Conservation (phyloP, 2,113 vertebrate species). For the Camelus bactrianus region DNA sequence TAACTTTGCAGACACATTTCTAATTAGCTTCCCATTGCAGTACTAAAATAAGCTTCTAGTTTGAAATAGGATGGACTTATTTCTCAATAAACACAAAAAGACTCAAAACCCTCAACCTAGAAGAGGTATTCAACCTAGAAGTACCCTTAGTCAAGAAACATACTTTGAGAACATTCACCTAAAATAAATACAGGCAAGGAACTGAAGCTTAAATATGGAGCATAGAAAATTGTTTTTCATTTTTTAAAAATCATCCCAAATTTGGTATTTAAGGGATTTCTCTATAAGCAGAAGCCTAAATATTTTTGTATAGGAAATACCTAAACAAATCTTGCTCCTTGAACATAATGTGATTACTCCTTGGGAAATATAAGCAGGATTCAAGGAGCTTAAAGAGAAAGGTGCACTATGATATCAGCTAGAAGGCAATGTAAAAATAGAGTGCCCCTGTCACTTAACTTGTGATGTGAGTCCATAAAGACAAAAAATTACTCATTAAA, state of each 20-base stretch:
- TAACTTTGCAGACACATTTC: constrained; percentile 21
- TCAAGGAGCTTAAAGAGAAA: constrained; percentile 3
- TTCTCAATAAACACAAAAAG: constrained; percentile 36
- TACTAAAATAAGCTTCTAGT: constrained; percentile 17
- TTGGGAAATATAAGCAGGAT: background rate
- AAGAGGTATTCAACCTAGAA: constrained; percentile 15
- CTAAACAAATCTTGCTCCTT: constrained; percentile 16
- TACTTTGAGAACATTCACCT: background rate
- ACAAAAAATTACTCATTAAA: background rate
- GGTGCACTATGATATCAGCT: background rate
- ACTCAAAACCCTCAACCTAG: background rate
- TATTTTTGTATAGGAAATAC: background rate
- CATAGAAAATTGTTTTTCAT: background rate
- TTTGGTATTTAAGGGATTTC: background rate
- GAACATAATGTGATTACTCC: background rate
- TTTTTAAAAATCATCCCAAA: background rate
- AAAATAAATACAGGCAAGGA: background rate
- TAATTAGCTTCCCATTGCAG: constrained; percentile 55
- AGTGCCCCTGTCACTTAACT: background rate
- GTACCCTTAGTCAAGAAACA: constrained; percentile 25
- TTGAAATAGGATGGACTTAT: constrained; percentile 36
- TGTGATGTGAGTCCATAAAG: background rate
- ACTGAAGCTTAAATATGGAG: background rate
- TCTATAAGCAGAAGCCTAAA: background rate
- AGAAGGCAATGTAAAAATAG: background rate